These are phyloP conservation scores for Rynchops niger DNA, from an alignment of 2,113 vertebrate genomes.

Conservation along the genomic window DNA sequence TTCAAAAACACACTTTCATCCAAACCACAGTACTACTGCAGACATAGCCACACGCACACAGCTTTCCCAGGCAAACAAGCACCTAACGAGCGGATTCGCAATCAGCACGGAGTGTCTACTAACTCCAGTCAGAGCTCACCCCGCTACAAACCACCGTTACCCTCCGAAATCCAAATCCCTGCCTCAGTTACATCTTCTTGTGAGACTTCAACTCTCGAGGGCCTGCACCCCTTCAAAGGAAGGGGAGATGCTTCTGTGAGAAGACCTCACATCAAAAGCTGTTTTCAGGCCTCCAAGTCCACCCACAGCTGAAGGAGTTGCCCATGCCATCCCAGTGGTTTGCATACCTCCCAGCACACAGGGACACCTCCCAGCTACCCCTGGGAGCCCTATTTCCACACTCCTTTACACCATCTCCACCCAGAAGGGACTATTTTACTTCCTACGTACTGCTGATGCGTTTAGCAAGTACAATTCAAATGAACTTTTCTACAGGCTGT, in stretches of 20 bases:
- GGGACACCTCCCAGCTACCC: background rate
- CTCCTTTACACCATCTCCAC: background rate
- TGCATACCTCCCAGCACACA: background rate
- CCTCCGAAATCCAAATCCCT: background rate
- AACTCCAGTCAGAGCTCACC: background rate
- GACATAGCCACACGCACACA: rapidly evolving
- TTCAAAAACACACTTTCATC: background rate
- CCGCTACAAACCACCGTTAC: background rate
- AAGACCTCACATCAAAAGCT: background rate
- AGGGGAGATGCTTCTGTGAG: background rate
- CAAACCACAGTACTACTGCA: background rate
- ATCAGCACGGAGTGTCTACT: no score
- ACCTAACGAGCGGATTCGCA: rapidly evolving
- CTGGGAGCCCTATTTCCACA: background rate
- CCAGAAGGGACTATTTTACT: background rate
- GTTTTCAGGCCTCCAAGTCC: background rate
- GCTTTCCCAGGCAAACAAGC: background rate
- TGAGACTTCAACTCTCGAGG: background rate
- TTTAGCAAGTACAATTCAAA: background rate
- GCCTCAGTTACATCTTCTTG: background rate
- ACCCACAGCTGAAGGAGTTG: background rate
- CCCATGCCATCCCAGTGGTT: background rate
- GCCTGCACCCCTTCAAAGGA: background rate
- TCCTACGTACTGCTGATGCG: background rate
- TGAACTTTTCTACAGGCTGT: background rate